Evolutionary conservation across 2,113 vertebrate genomes (phyloP), one percentile per base, ranked within the genome.

Genomic region (Hipposideros armiger): DNA sequence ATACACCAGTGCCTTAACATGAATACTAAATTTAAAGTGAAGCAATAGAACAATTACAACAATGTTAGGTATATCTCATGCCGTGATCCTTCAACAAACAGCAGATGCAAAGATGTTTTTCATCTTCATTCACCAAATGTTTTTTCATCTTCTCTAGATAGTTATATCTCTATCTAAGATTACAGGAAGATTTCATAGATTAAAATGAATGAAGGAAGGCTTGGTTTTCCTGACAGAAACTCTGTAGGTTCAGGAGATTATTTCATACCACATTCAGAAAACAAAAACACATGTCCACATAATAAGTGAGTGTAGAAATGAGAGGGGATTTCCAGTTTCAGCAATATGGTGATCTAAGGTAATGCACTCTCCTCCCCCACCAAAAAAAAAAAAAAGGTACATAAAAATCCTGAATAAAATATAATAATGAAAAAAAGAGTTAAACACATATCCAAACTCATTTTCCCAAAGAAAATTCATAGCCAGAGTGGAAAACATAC

Each of bases 351-450:
- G 11, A 28, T 67, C 40, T 6, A 1, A 92, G 40, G 60, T 50
- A 56, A 70, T 9, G 64, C 13, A 70, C 19, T n/a, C 19, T n/a
- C 19, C 56, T 70, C 9, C 36, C 47, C 47, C 47, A 50, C 47
- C 47, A 50, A 50, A 50, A 58, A 36, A n/a, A 62, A 47, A 50
- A 50, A 47, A 62, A 50, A 19, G 81, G 60, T 3, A 64, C 6
- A 58, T 11, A 91, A 56, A 91, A 64, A 81, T 81, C 15, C 50
- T 47, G 16, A 24, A 95, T 82, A 91, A 95, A 95, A 84, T 26
- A 80, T 2, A 67, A 72, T 40, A 82, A 64, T 66, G 45, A 77
- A 26, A 30, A 52, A 30, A 77, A 84, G 84, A 64, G 10, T 60
- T 36, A 87, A 87, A 40, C 54, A 64, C 32, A 73, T 20, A 52